These are phyloP conservation scores for Diaperis boleti DNA, from an alignment of 2,888 invertebrate genomes.

Conservation along the genomic window DNA sequence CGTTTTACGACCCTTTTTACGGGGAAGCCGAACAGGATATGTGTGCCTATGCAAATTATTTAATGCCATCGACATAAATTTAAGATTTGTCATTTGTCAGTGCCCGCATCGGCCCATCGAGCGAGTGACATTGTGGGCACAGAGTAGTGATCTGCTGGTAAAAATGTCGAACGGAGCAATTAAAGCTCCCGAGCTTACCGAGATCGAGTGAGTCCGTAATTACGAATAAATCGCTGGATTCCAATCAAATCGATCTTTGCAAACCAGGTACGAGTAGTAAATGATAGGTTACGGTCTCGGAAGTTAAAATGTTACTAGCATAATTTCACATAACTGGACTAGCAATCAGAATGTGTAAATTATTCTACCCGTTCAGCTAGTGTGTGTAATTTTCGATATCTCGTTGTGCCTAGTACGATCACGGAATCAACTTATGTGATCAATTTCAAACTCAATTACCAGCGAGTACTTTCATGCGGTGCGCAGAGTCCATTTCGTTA, in stretches of 20 bases:
- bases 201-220: conserved; percentile 56
- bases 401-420: conserved; percentile 61
- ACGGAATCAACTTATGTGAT: conserved; percentile 61
- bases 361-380: conserved; percentile 56
- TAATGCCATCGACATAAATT: neutral
- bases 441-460: conserved; percentile 59
- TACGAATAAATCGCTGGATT: conserved; percentile 63
- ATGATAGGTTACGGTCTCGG: conserved; percentile 64
- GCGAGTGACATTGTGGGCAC: neutral
- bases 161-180: conserved; percentile 49
- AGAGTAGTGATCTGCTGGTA: neutral
- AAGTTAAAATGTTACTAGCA: conserved; percentile 65
- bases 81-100: neutral
- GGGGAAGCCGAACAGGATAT: neutral
- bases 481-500: conserved; percentile 18
- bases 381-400: conserved; percentile 63
- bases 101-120: neutral
- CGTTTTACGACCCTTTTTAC: too few species aligned
- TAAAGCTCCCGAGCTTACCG: conserved; percentile 55
- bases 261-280: conserved; percentile 63
- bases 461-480: conserved; percentile 10
- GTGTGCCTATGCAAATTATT: neutral
- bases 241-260: conserved; percentile 62
- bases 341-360: conserved; percentile 65
- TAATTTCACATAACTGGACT: conserved; percentile 65